Percentiles rank a stretch among this genome's conserved stretches.
phyloP scores from a whole-genome alignment of 2,113 vertebrate species.

The Chaenogobius annularis region DNA sequence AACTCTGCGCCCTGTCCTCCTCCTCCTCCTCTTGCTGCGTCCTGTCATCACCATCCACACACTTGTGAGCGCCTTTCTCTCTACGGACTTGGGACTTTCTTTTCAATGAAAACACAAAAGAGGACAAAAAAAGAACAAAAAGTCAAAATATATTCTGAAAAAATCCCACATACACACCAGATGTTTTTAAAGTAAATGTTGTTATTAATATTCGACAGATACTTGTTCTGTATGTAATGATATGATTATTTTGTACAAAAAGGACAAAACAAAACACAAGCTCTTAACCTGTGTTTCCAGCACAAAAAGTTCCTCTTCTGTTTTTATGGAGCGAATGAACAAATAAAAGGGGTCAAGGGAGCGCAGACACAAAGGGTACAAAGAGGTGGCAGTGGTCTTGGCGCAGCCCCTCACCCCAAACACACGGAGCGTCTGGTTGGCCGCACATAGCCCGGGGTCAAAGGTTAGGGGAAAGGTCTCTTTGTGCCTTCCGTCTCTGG shows the following conservation, averaged over 20 bases:
- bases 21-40: slow-evolving; percentile 31
- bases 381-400: slow-evolving; percentile 20
- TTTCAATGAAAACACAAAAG: slow-evolving; percentile 70
- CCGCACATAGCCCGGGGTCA: slow-evolving; percentile 65
- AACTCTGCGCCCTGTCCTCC: slow-evolving; percentile 54
- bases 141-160: slow-evolving; percentile 68
- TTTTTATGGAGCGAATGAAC: slow-evolving; percentile 62
- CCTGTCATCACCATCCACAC: slow-evolving; percentile 47
- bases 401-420: slow-evolving; percentile 44
- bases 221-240: slow-evolving; percentile 78
- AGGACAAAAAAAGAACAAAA: slow-evolving; percentile 46
- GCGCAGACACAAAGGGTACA: slow-evolving; percentile 44
- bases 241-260: slow-evolving; percentile 79
- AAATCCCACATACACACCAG: slow-evolving; percentile 62
- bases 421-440: slow-evolving; percentile 58
- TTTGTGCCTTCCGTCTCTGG: slow-evolving; percentile 76
- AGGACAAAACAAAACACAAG: slow-evolving; percentile 64
- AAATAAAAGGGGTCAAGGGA: slow-evolving; percentile 36
- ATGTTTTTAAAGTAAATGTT: slow-evolving; percentile 78
- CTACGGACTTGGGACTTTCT: slow-evolving; percentile 75
- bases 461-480: slow-evolving; percentile 75
- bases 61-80: slow-evolving; percentile 77
- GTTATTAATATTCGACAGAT: slow-evolving; percentile 79
- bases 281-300: slow-evolving; percentile 69
- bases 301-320: slow-evolving; percentile 59